phyloP scores from a whole-genome alignment of 2,113 vertebrate species.

The Neomonachus schauinslandi region DNA sequence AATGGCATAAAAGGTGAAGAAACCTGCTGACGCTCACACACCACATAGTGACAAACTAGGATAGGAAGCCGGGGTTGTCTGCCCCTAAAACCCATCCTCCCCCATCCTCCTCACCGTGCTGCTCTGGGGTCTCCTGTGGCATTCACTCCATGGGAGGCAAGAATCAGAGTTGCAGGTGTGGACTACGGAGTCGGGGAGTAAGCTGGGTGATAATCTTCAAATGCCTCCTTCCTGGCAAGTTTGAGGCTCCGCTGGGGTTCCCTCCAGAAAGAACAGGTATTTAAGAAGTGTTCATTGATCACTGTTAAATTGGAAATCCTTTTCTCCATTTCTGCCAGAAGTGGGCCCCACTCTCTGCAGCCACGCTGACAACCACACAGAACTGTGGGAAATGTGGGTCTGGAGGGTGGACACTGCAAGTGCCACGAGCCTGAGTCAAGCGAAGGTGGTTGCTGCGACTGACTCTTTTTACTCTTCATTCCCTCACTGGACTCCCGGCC shows the following conservation, averaged over 20 bases:
- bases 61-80: background rate
- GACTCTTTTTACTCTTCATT: background rate
- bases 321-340: background rate
- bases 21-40: background rate
- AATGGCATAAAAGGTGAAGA: background rate
- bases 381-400: background rate
- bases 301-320: background rate
- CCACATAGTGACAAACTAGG: background rate
- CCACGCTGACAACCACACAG: background rate
- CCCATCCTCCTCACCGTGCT: background rate
- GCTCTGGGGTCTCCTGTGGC: background rate
- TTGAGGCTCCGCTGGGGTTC: background rate
- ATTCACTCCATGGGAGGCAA: background rate
- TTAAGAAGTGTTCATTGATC: background rate
- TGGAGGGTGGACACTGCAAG: background rate
- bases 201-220: background rate
- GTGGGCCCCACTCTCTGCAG: background rate
- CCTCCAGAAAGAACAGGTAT: background rate
- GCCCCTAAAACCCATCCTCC: background rate
- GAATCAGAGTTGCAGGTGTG: background rate
- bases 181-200: background rate
- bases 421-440: rapidly evolving
- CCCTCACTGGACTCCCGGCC: background rate
- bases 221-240: background rate
- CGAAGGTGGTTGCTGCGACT: background rate